Conservation (phyloP, 2,888 invertebrate genomes). For the Diploptera punctata region DNA sequence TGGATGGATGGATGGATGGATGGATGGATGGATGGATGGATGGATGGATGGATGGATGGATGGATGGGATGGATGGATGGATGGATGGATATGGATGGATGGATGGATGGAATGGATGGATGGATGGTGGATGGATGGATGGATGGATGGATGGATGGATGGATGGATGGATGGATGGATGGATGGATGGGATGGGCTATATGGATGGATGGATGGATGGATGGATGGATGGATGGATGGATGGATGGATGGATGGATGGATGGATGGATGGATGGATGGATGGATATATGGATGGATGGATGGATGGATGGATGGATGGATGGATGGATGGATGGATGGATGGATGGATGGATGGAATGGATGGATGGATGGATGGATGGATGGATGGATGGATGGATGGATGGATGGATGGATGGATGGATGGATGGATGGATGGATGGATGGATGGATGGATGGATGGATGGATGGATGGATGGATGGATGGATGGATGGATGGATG, state of each 20-base stretch:
- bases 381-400: not conserved
- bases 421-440: not conserved
- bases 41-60: too few species aligned
- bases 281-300: too few species aligned
- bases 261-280: too few species aligned
- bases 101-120: too few species aligned
- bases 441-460: not conserved
- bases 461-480: not conserved
- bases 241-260: not conserved
- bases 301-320: not conserved
- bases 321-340: too few species aligned
- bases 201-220: not conserved
- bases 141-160: not conserved
- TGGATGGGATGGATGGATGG: too few species aligned
- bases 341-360: too few species aligned
- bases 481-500: not conserved
- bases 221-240: not conserved
- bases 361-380: too few species aligned
- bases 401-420: not conserved
- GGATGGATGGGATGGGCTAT: too few species aligned
- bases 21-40: not conserved
- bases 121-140: too few species aligned
- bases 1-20: too few species aligned
- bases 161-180: not conserved
- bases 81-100: too few species aligned